Evolutionary conservation across 2,888 invertebrate species (phyloP), one percentile per base, ranked within the genome.

Genomic region (Nudaria mundana): DNA sequence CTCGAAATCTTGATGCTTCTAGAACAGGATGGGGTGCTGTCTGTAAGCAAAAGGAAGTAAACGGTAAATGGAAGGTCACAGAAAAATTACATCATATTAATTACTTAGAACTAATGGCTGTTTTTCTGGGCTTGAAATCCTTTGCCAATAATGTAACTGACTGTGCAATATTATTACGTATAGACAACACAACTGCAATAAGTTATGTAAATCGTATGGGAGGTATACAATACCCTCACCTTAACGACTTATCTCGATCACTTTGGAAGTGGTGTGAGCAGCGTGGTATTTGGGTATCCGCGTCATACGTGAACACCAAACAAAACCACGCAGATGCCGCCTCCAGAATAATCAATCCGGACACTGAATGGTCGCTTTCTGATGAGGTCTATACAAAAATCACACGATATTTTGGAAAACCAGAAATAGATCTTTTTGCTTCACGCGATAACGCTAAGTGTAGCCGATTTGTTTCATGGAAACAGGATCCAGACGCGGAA

Each of bases 381-480:
- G 18, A 30, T n/a, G 1, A 11, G 2, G 30, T 18, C 3, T 20
- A 6, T 20, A 20, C 5, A 16, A 3, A 10, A 4, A 16, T 30
- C 5, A 6, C 11, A n/a, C 16, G n/a, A 7, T 6, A 10, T 2
- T 30, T 30, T 18, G 11, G 18, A 14, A 16, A 10, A 5, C 30
- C 30, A 16, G 6, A 10, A 14, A 30, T 30, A 5, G 10, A 30
- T 18, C n/a, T 30, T 10, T 30, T 30, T 30, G 30, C 30, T 1
- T n/a, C n/a, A 5, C 8, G 30, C n/a, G 7, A 8, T 16, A 62
- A 64, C 32, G 36, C 30, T 4, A 58, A 61, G 41, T 58, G 58
- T 35, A 1, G 6, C 1, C 40, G 11, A 14, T 63, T 44, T 26
- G 28, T 55, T 1, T 50, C 56, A 0, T 62, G 59, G 59, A 35